Percentiles rank a stretch among this genome's conserved stretches.
Conservation (phyloP, 2,113 vertebrate species). For the Tyto alba region DNA sequence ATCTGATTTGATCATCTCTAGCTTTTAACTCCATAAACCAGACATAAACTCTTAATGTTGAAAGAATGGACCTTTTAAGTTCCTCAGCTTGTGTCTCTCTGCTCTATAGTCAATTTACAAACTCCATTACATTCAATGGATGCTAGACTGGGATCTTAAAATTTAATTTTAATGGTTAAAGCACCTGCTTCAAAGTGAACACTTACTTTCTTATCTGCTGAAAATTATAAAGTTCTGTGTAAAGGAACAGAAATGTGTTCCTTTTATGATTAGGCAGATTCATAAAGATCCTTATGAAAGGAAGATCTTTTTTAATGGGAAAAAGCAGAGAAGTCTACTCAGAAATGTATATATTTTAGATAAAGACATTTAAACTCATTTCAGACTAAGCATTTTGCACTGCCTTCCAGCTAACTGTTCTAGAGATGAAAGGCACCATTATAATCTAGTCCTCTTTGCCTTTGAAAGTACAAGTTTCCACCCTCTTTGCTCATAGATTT, state of each 20-base stretch:
- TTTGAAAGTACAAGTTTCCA: not conserved
- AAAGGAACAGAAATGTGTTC: not conserved
- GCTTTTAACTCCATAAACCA: not conserved
- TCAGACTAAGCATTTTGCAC: conserved; percentile 18
- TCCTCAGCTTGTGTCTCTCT: not conserved
- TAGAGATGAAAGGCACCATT: conserved; percentile 16
- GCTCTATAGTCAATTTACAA: not conserved
- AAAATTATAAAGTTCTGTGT: not conserved
- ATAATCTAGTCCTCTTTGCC: not conserved
- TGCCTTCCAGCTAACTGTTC: conserved; percentile 5
- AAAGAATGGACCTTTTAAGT: not conserved
- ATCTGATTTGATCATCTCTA: not conserved
- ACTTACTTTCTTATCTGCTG: not conserved
- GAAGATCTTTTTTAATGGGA: not conserved
- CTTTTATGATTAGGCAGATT: conserved; percentile 14
- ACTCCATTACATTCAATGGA: not conserved
- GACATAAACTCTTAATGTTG: not conserved
- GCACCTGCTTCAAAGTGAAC: not conserved
- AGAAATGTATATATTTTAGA: conserved; percentile 7
- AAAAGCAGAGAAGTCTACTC: not conserved
- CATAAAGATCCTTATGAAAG: not conserved
- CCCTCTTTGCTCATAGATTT: not conserved
- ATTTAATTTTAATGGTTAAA: conserved; percentile 3
- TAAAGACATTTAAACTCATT: conserved; percentile 1
- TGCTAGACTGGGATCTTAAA: not conserved